Evolutionary conservation across 1,140 invertebrate genomes (phyloP).

Genomic region (Helicoverpa armigera): DNA sequence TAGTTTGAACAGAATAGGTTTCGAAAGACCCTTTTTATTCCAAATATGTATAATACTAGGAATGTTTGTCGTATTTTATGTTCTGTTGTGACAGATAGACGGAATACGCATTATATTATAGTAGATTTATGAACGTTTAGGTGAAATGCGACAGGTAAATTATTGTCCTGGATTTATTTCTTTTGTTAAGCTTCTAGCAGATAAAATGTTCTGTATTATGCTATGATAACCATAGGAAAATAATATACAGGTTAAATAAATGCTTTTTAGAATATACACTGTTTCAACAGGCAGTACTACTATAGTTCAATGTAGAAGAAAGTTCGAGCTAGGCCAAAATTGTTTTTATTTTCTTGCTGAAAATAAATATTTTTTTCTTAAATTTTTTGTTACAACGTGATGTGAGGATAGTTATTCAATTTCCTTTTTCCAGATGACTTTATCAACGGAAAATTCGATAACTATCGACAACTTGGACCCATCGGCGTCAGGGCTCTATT

Average conservation of each 20-base stretch:
- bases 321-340: no score
- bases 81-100: background rate
- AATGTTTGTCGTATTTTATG: slow-evolving; percentile 24
- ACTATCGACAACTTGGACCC: slow-evolving; percentile 91
- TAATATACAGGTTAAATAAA: no score
- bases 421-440: slow-evolving; percentile 87
- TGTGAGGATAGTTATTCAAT: background rate
- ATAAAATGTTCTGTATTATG: background rate
- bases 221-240: no score
- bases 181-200: slow-evolving; percentile 4
- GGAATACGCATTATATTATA: slow-evolving; percentile 8
- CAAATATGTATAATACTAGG: slow-evolving; percentile 1
- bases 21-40: slow-evolving; percentile 22
- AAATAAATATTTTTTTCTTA: no score
- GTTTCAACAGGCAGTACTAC: no score
- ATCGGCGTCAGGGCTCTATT: slow-evolving; percentile 90
- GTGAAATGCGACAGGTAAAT: slow-evolving; percentile 11
- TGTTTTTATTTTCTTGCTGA: no score
- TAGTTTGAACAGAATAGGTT: slow-evolving; percentile 41
- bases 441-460: slow-evolving; percentile 91
- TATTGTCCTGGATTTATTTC: background rate
- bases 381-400: no score
- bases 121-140: slow-evolving; percentile 21
- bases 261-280: no score
- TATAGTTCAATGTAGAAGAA: no score